Percentiles rank a stretch among this genome's conserved stretches.
phyloP scores from a whole-genome alignment of 1,140 invertebrate species.

The Pogonomyrmex californicus region DNA sequence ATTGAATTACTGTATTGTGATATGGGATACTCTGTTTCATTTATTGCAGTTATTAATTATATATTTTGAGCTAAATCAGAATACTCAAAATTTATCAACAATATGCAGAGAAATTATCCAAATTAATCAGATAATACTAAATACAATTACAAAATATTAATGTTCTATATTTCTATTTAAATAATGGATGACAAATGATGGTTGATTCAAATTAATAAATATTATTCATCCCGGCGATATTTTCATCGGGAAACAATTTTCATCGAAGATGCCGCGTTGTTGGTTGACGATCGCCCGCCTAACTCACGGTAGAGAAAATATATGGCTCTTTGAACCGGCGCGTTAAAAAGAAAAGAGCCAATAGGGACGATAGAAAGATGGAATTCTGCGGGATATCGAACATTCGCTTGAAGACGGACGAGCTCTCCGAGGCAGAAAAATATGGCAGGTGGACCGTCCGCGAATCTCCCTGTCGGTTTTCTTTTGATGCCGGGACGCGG shows the following conservation, averaged over 20 bases:
- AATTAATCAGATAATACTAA: conserved; percentile 20
- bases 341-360: conserved; percentile 31
- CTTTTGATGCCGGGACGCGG: conserved; percentile 12
- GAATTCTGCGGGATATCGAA: conserved; percentile 55
- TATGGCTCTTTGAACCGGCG: conserved; percentile 36
- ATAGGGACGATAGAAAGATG: conserved; percentile 45
- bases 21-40: background rate
- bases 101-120: background rate
- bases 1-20: background rate
- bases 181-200: background rate
- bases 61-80: background rate
- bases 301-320: conserved; percentile 40
- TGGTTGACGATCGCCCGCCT: conserved; percentile 25
- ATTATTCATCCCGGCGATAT: background rate
- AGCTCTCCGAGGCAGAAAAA: conserved; percentile 66
- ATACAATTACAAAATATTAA: conserved; percentile 32
- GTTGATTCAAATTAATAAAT: conserved; percentile 27
- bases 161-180: background rate
- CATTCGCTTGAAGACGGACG: conserved; percentile 62
- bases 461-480: conserved; percentile 63
- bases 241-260: conserved; percentile 4
- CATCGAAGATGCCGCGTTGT: background rate
- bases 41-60: conserved; percentile 14
- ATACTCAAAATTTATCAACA: conserved; percentile 25
- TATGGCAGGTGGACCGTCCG: conserved; percentile 65